Conservation (phyloP, 2,113 vertebrate genomes). For the Misgurnus anguillicaudatus region DNA sequence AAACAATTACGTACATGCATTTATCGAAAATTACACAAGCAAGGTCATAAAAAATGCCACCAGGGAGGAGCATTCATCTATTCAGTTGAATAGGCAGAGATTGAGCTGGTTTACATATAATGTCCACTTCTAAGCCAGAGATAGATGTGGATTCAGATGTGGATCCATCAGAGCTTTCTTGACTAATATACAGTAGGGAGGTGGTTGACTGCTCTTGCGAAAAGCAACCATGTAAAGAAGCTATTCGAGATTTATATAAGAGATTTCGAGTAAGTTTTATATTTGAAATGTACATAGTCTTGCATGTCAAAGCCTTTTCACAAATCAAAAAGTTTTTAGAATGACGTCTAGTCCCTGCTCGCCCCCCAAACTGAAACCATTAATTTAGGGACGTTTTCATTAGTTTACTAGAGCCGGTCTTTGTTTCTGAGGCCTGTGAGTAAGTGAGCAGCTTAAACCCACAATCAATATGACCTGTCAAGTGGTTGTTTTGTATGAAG, state of each 20-base stretch:
- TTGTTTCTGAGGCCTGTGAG: conserved; percentile 36
- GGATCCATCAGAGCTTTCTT: conserved; percentile 28
- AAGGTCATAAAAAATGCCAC: conserved; percentile 21
- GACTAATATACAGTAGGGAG: conserved; percentile 5
- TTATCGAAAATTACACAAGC: not conserved
- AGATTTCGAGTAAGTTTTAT: not conserved
- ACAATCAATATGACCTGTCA: conserved; percentile 63
- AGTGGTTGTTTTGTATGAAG: conserved; percentile 49
- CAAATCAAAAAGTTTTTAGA: not conserved
- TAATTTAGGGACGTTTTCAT: conserved; percentile 12
- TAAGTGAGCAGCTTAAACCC: conserved; percentile 34
- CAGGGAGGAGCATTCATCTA: too few species aligned
- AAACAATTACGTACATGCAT: conserved; percentile 3
- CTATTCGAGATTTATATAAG: too few species aligned
- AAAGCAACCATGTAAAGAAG: not conserved
- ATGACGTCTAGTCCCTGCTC: not conserved
- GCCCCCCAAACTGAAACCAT: not conserved
- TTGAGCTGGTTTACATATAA: not conserved
- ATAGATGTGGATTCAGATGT: not conserved
- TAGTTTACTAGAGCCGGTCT: conserved; percentile 30
- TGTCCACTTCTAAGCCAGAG: not conserved
- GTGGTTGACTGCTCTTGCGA: not conserved
- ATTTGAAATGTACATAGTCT: not conserved
- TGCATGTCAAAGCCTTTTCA: not conserved
- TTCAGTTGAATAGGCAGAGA: too few species aligned